Evolutionary conservation across 1,140 invertebrate genomes (phyloP).

Genomic region (Phocides pigmalion): DNA sequence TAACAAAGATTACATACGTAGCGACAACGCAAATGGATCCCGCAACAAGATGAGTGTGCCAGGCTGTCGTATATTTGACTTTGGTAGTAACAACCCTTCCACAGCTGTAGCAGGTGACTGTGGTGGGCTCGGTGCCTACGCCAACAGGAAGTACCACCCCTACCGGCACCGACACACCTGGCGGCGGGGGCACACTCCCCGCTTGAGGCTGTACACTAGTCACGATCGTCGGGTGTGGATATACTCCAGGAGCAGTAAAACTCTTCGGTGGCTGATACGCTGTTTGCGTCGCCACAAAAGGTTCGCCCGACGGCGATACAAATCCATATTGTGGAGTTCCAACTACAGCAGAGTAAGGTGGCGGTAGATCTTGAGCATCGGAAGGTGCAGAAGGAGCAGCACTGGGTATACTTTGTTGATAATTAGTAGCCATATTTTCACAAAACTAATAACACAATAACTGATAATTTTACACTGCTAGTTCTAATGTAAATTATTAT

Average conservation of each 20-base stretch:
- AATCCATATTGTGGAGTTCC: conserved; percentile 74
- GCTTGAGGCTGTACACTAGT: conserved; percentile 56
- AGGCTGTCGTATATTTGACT: conserved; percentile 73
- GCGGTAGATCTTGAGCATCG: conserved; percentile 69
- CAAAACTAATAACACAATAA: background rate
- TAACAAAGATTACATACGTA: conserved; percentile 66
- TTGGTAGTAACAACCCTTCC: conserved; percentile 73
- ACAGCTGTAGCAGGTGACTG: conserved; percentile 73
- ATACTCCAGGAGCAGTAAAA: conserved; percentile 66
- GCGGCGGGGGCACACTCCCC: conserved; percentile 47
- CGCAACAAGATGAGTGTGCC: conserved; percentile 76
- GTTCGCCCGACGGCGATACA: conserved; percentile 49
- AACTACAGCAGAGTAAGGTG: conserved; percentile 73
- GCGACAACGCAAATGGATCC: conserved; percentile 74
- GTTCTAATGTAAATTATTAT: no score
- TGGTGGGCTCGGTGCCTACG: conserved; percentile 73
- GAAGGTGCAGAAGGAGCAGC: conserved; percentile 41
- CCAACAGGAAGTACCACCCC: conserved; percentile 62
- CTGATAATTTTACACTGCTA: no score
- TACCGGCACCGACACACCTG: conserved; percentile 61
- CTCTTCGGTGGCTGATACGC: conserved; percentile 55
- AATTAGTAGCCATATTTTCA: conserved; percentile 34
- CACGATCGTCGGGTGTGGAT: conserved; percentile 63
- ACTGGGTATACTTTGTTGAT: conserved; percentile 26
- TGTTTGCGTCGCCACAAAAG: conserved; percentile 34